Evolutionary conservation across 2,888 invertebrate genomes (phyloP).

Genomic region (Cactoblastis cactorum): DNA sequence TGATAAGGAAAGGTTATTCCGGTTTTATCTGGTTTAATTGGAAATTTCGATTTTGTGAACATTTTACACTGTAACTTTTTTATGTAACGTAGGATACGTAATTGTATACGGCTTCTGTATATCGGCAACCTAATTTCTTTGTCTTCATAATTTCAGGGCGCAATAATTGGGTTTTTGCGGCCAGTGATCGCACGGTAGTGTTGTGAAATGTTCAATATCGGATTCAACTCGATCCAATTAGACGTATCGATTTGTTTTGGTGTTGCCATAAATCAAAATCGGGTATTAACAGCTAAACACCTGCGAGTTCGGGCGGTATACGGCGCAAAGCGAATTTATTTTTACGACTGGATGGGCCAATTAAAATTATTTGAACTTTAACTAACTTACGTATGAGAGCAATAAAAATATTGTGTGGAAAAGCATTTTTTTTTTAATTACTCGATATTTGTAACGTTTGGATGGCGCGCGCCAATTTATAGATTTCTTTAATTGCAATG

Average conservation of each 20-base stretch:
- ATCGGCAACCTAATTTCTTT: no score
- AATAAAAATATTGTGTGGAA: conserved; percentile 13
- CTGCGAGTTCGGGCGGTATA: conserved; percentile 29
- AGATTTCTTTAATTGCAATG: conserved; percentile 5
- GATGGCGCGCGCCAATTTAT: conserved; percentile 9
- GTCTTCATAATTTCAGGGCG: no score
- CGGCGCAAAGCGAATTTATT: conserved; percentile 16
- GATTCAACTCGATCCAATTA: conserved; percentile 52
- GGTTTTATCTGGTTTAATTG: neutral
- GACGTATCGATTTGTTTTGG: conserved; percentile 61
- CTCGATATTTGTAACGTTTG: neutral
- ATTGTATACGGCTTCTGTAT: no score
- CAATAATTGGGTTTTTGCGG: neutral
- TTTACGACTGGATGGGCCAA: conserved; percentile 6
- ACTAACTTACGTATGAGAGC: conserved; percentile 10
- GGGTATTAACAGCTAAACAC: conserved; percentile 33
- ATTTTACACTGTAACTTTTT: no score
- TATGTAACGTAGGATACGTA: no score
- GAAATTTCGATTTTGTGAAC: no score
- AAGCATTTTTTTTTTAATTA: conserved; percentile 12
- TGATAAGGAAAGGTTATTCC: neutral
- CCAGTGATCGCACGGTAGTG: conserved; percentile 16
- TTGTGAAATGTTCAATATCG: conserved; percentile 43
- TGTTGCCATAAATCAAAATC: conserved; percentile 62
- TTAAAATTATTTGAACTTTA: conserved; percentile 13